A percentile compares a stretch with the other conserved stretches of the same genome.
Evolutionary conservation across 2,888 invertebrate genomes (phyloP).

Genomic region (Diaperis boleti): DNA sequence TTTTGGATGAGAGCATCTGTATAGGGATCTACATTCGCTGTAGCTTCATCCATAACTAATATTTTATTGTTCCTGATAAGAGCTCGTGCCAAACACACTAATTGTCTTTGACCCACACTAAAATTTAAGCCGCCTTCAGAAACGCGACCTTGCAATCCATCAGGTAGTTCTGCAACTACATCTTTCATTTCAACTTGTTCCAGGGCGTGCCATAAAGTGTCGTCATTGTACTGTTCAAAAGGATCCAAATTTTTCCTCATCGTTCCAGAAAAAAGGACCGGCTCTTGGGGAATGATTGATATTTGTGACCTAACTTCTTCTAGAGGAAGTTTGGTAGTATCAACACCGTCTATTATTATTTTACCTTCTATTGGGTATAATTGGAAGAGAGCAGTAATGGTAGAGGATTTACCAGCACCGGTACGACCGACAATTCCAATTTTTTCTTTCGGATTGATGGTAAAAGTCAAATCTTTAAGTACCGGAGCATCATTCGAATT

Average conservation of each 20-base stretch:
- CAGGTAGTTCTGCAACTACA: constrained; percentile 12
- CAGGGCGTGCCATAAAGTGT: constrained; percentile 17
- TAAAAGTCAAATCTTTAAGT: constrained; percentile 78
- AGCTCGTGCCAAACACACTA: constrained; percentile 22
- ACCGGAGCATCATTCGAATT: constrained; percentile 78
- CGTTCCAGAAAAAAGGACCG: constrained; percentile 72
- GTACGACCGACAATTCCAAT: constrained; percentile 87
- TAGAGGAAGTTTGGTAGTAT: constrained; percentile 78
- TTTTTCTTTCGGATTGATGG: constrained; percentile 77
- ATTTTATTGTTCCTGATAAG: constrained; percentile 51
- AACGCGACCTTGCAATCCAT: constrained; percentile 18
- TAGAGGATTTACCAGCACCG: constrained; percentile 87
- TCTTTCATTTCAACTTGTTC: constrained; percentile 28
- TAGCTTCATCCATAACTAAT: constrained; percentile 54
- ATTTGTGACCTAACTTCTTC: constrained; percentile 81
- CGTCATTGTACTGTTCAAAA: constrained; percentile 26
- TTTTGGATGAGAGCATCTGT: constrained; percentile 26
- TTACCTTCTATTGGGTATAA: constrained; percentile 82
- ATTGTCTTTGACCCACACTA: constrained; percentile 22
- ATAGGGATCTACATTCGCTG: constrained; percentile 26
- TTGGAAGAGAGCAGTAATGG: constrained; percentile 84
- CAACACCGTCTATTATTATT: constrained; percentile 84
- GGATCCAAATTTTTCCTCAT: constrained; percentile 28
- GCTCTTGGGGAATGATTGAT: constrained; percentile 90
- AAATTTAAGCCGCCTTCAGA: constrained; percentile 26